These are phyloP conservation scores for Phrynocephalus forsythii DNA, from an alignment of 2,797 vertebrate genomes.

Conservation along the genomic window DNA sequence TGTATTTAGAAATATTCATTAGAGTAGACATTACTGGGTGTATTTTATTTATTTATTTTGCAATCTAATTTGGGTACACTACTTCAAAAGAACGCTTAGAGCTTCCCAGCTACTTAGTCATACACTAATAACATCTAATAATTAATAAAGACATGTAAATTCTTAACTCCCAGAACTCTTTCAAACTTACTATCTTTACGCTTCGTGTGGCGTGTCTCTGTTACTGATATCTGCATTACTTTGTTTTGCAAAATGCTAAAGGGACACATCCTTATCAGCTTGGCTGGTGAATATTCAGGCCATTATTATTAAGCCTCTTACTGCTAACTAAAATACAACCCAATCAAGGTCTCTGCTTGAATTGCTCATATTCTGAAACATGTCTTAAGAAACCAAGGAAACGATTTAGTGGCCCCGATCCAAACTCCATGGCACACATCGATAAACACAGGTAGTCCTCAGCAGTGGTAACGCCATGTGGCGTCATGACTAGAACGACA, in stretches of 20 bases:
- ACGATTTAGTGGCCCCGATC: background rate
- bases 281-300: slow-evolving; percentile 58
- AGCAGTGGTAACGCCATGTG: too few relatives aligned
- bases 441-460: background rate
- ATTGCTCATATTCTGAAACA: too few relatives aligned
- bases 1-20: slow-evolving; percentile 70
- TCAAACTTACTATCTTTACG: slow-evolving; percentile 73
- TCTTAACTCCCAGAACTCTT: slow-evolving; percentile 79
- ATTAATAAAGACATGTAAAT: slow-evolving; percentile 80
- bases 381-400: background rate
- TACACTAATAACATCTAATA: slow-evolving; percentile 78
- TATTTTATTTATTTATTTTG: slow-evolving; percentile 74
- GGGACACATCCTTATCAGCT: slow-evolving; percentile 64
- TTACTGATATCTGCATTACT: slow-evolving; percentile 74
- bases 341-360: background rate
- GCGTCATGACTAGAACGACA: too few relatives aligned
- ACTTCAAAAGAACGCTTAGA: slow-evolving; percentile 78
- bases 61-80: slow-evolving; percentile 75
- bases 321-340: slow-evolving; percentile 41
- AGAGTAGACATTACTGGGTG: slow-evolving; percentile 69
- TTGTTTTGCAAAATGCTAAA: slow-evolving; percentile 74
- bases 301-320: background rate
- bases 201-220: slow-evolving; percentile 72
- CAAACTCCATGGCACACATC: background rate
- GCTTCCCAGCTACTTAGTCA: slow-evolving; percentile 78